Base-by-base conservation (phyloP, 2,113 vertebrate genomes). In the Diglossa brunneiventris region DNA sequence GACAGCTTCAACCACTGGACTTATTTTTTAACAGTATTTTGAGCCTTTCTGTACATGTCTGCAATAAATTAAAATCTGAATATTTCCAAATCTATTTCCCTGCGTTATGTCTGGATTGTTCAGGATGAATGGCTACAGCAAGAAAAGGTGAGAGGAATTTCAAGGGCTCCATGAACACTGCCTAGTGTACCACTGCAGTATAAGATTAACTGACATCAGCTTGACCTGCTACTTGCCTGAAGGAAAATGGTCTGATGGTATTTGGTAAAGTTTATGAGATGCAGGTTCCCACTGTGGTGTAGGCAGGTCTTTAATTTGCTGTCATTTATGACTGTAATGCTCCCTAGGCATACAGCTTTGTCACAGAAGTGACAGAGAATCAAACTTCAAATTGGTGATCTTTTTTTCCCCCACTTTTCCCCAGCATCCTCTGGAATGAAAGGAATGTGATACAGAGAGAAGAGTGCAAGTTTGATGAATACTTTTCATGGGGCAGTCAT, bases 121-220 rank as follows among this genome's bases (percentile, higher is more conserved):
- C 47, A 88, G 87, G 63, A 83, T 77, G 66, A 95, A 87, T 77
- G 33, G 70, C 41, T 92, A 49, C 6, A 37, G 35, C 16, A 46
- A 31, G 88, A 91, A 90, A 66, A 95, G 64, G 23, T 66, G n/a
- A 88, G 84, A 74, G 37, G 81, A 88, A 58, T 86, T 83, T 87
- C 35, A 94, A 70, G 33, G n/a, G 13, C 18, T 87, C 28, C 33
- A 13, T 26, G 46, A 75, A 24, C 73, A 89, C 26, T 66, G 50
- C 75, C 67, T 50, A 82, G 87, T 55, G 35, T 14, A 69, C 11
- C 1, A 2, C 35, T 94, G 63, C 59, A 73, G 77, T 92, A 61
- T 82, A 96, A 96, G 52, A 96, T 88, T 89, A 95, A 81, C 81
- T 91, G 66, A 87, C 49, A 95, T 77, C 58, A 66, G 55, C 76